Evolutionary conservation across 2,888 invertebrate genomes (phyloP).

Genomic region (Laspeyria flexula): DNA sequence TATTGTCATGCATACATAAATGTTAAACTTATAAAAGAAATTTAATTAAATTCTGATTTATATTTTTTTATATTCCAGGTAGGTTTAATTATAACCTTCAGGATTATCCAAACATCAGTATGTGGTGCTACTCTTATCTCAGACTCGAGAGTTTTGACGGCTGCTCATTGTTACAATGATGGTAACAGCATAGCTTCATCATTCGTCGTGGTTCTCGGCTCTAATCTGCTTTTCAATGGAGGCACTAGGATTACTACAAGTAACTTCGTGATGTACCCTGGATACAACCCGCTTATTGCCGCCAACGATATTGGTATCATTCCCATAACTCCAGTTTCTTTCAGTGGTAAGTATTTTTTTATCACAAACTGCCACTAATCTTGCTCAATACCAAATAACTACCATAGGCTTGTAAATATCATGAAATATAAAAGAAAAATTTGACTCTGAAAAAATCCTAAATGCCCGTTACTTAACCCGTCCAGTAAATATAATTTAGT

Average conservation of each 20-base stretch:
- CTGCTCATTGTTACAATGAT: constrained; percentile 57
- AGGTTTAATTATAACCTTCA: constrained; percentile 51
- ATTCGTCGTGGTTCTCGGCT: constrained; percentile 54
- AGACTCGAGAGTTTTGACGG: constrained; percentile 49
- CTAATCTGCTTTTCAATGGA: constrained; percentile 54
- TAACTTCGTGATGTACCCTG: constrained; percentile 43
- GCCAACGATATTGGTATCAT: constrained; percentile 59
- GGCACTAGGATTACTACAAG: constrained; percentile 50
- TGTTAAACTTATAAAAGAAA: no score
- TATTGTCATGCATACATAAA: no score
- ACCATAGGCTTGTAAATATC: no score
- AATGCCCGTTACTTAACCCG: no score
- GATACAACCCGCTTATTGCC: constrained; percentile 49
- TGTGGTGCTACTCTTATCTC: constrained; percentile 58
- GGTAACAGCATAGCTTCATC: constrained; percentile 45
- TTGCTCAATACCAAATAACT: no score
- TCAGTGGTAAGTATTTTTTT: constrained; percentile 44
- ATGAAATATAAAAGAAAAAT: no score
- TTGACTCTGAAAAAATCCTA: no score
- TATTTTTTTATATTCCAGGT: no score
- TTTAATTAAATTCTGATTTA: no score
- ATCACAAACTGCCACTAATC: no score
- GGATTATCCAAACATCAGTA: constrained; percentile 41
- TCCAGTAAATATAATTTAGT: no score
- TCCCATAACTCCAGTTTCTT: constrained; percentile 39